Evolutionary conservation across 2,113 vertebrate genomes (phyloP).

Genomic region (Sphyrna mokarran): DNA sequence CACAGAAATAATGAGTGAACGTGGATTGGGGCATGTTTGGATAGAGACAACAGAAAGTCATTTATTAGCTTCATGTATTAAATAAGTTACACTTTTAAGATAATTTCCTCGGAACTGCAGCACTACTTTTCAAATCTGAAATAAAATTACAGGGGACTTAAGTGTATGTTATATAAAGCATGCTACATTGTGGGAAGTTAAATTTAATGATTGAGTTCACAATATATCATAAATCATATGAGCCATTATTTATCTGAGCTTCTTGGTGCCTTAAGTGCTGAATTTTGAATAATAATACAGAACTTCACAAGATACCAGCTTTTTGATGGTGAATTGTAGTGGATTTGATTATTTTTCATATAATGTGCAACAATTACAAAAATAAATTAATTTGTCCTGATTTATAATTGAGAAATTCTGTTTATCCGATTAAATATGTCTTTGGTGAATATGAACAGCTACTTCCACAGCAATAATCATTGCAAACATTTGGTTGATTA

Average conservation of each 20-base stretch:
- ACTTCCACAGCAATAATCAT: not conserved
- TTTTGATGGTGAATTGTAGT: not conserved
- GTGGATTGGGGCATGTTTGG: not conserved
- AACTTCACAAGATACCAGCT: not conserved
- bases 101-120: not conserved
- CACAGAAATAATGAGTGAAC: not conserved
- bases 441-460: not conserved
- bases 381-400: not conserved
- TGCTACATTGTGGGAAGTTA: not conserved
- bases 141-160: not conserved
- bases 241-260: not conserved
- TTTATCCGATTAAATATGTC: not conserved
- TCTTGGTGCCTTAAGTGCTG: not conserved
- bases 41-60: not conserved
- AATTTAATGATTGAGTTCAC: not conserved
- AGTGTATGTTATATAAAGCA: not conserved
- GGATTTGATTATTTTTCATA: not conserved
- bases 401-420: not conserved
- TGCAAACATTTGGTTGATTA: slow-evolving; percentile 48
- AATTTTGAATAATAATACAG: not conserved
- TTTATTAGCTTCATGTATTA: not conserved
- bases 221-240: not conserved
- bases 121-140: not conserved
- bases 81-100: not conserved
- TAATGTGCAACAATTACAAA: not conserved